Evolutionary conservation across 2,888 invertebrate genomes (phyloP).

Genomic region (Pemphredon lugubris): DNA sequence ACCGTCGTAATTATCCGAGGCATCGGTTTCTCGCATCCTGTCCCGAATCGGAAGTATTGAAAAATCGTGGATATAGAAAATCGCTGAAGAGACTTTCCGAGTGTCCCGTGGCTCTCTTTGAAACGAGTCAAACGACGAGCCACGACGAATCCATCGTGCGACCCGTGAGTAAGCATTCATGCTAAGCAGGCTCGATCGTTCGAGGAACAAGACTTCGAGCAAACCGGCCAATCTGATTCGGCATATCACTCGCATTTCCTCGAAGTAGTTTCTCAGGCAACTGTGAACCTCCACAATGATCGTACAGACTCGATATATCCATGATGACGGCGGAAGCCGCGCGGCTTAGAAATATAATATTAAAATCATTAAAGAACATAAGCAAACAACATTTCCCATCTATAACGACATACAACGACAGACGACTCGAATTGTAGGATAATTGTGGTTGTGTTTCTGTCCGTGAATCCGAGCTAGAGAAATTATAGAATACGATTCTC

Average conservation of each 20-base stretch:
- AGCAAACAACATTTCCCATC: background rate
- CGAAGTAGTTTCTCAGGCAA: conserved; percentile 11
- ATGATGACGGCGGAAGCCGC: no score
- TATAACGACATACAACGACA: no score
- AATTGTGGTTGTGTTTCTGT: no score
- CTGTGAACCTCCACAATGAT: conserved; percentile 37
- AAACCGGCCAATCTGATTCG: background rate
- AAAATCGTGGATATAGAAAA: conserved; percentile 10
- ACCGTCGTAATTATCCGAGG: no score
- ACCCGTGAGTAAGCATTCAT: conserved; percentile 71
- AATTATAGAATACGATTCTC: no score
- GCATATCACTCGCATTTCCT: background rate
- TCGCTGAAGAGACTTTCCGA: conserved; percentile 17
- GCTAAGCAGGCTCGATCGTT: conserved; percentile 65
- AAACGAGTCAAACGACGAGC: conserved; percentile 57
- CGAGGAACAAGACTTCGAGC: conserved; percentile 7
- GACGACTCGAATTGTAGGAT: no score
- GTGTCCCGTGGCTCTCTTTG: conserved; percentile 24
- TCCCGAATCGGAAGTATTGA: conserved; percentile 17
- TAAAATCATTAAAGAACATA: no score
- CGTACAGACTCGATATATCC: conserved; percentile 33
- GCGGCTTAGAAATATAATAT: no score
- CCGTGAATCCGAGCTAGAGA: no score
- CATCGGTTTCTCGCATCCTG: conserved; percentile 14
- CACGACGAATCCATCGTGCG: conserved; percentile 63